Evolutionary conservation across 2,113 vertebrate genomes (phyloP).

Genomic region (Varanus salvator): DNA sequence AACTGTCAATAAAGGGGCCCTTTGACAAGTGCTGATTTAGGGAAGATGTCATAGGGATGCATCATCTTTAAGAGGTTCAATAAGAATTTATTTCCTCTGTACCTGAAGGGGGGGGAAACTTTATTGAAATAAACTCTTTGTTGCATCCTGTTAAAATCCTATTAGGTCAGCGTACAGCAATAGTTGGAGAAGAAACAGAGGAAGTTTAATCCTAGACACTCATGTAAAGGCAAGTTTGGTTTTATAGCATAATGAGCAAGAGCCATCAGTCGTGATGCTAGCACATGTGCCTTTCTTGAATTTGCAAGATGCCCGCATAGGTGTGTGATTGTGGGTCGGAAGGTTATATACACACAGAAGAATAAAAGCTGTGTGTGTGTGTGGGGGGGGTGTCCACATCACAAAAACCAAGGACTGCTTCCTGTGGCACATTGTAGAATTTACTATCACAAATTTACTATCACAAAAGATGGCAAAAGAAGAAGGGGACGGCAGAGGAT

Average conservation of each 20-base stretch:
- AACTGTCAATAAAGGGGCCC: slow-evolving; percentile 48
- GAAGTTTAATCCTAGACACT: slow-evolving; percentile 56
- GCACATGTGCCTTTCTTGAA: slow-evolving; percentile 33
- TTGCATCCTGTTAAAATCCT: slow-evolving; percentile 66
- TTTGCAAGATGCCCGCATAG: background rate
- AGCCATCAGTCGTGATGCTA: slow-evolving; percentile 23
- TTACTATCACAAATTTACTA: too few species aligned
- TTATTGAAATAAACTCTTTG: slow-evolving; percentile 64
- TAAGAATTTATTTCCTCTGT: slow-evolving; percentile 68
- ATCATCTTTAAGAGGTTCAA: slow-evolving; percentile 64
- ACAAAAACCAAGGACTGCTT: too few species aligned
- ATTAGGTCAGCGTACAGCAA: slow-evolving; percentile 60
- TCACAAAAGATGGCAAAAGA: too few species aligned
- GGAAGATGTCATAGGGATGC: slow-evolving; percentile 64
- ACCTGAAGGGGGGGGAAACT: slow-evolving; percentile 52
- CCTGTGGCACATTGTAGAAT: too few species aligned
- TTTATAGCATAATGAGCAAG: slow-evolving; percentile 37
- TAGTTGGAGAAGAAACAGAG: slow-evolving; percentile 55
- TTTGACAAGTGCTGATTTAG: slow-evolving; percentile 47
- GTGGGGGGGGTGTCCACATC: too few species aligned
- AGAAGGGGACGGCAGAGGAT: too few species aligned
- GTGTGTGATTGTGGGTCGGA: too few species aligned
- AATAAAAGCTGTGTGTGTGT: too few species aligned
- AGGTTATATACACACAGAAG: too few species aligned
- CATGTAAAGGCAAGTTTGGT: slow-evolving; percentile 46